These are phyloP conservation scores for Holocentrus rufus DNA, from an alignment of 2,797 vertebrate species.

Conservation along the genomic window DNA sequence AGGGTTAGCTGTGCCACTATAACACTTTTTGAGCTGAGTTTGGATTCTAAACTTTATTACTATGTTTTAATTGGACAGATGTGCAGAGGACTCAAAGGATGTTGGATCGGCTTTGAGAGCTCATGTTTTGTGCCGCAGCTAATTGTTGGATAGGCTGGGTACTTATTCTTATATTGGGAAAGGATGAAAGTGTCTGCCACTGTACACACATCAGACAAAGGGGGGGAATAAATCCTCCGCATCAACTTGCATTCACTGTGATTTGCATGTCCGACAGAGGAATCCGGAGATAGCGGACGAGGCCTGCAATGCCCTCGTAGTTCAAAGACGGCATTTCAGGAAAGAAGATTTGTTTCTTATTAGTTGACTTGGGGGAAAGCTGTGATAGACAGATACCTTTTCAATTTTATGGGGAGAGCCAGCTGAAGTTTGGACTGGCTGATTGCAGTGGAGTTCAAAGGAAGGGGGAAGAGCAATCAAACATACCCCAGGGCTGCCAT, in stretches of 20 bases:
- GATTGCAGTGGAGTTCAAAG: slow-evolving; percentile 75
- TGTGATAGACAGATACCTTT: slow-evolving; percentile 72
- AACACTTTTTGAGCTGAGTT: slow-evolving; percentile 6
- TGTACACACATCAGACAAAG: neutral
- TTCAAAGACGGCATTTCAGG: slow-evolving; percentile 41
- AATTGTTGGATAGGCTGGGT: neutral
- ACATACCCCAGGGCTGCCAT: slow-evolving; percentile 60
- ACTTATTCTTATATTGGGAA: neutral
- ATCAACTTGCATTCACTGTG: neutral
- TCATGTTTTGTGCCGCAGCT: neutral
- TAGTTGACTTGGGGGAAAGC: slow-evolving; percentile 52
- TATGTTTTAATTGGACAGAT: neutral
- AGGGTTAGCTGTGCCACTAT: too few species aligned
- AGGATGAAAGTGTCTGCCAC: neutral
- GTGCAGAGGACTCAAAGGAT: neutral
- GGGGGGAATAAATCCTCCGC: neutral
- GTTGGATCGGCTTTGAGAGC: neutral
- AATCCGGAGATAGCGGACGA: slow-evolving; percentile 2
- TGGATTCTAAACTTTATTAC: too few species aligned
- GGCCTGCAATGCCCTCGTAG: neutral
- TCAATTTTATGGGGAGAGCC: slow-evolving; percentile 58
- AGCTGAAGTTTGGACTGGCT: slow-evolving; percentile 54
- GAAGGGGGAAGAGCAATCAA: slow-evolving; percentile 61
- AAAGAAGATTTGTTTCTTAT: slow-evolving; percentile 35
- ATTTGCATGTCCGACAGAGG: neutral